Evolutionary conservation across 2,797 vertebrate species (phyloP), one percentile per base, ranked within the genome.

Genomic region (Cichlasoma orientale): DNA sequence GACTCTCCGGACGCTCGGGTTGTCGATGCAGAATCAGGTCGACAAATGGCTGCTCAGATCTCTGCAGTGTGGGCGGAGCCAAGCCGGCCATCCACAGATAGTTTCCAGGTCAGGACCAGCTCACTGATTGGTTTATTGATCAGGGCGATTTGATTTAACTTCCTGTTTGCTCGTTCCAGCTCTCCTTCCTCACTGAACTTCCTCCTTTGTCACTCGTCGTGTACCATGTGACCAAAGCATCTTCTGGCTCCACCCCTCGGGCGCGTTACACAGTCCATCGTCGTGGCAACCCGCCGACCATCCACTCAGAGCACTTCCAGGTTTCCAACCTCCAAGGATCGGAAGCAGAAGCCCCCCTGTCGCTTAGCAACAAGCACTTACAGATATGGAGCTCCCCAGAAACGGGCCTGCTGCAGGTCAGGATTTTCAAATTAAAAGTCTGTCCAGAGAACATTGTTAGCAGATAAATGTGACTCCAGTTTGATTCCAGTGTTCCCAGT

Each of bases 371-470:
- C 87, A 77, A 94, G 38, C 95, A 96, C 52, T n/a, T 98, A 75
- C 94, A 95, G 70, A 90, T 97, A 9, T 95, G 93, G 91, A 95
- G 96, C 87, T 96, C 96, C 38, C 85, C 89, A 0, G 84, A 90
- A 38, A 95, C 95, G 3, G 98, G 97, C 31, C 93, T 98, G 55
- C 76, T 98, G 78, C 95, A 98, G 97, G 98, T 98, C 77, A 72
- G 93, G 5, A 25, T 14, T 79, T 73, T 72, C 72, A 56, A 59
- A 81, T 18, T 82, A 76, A 80, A 83, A 84, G 25, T 58, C 47
- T 33, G 16, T 63, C n/a, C 3, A 44, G 41, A 29, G 63, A 29
- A 29, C 50, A 44, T 47, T 12, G 21, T 66, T 66, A 25, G 18
- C 25, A 50, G 41, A 68, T 47, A 47, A 47, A 47, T 7, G 44